A percentile compares a stretch with the other conserved stretches of the same genome.
Evolutionary conservation across 2,113 vertebrate species (phyloP).

Genomic region (Gila orcuttii): DNA sequence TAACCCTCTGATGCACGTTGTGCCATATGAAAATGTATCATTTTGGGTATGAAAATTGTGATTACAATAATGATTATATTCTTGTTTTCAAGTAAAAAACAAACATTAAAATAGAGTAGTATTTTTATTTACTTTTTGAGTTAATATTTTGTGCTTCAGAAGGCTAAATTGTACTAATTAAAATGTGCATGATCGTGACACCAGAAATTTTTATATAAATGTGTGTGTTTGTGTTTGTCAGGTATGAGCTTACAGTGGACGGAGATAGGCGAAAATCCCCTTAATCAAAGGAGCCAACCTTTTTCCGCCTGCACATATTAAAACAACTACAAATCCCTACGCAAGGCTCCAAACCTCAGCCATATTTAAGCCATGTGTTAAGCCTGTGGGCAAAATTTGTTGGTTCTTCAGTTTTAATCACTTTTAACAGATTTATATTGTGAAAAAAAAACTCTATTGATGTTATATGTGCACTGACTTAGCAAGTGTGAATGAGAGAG

Average conservation of each 20-base stretch:
- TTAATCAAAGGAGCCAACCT: slow-evolving; percentile 19
- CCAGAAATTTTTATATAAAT: not conserved
- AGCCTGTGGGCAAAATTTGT: slow-evolving; percentile 4
- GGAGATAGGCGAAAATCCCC: slow-evolving; percentile 72
- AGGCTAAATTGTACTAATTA: not conserved
- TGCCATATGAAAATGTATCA: not conserved
- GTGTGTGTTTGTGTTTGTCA: slow-evolving; percentile 60
- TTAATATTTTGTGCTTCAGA: not conserved
- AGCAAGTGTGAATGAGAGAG: slow-evolving; percentile 16
- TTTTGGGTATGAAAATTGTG: too few relatives aligned
- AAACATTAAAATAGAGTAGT: not conserved
- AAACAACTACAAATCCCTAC: slow-evolving; percentile 26
- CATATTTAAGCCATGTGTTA: slow-evolving; percentile 39
- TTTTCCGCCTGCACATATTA: not conserved
- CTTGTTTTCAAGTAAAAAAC: not conserved
- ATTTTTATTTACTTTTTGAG: not conserved
- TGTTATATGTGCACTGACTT: slow-evolving; percentile 24
- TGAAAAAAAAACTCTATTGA: not conserved
- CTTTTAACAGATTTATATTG: slow-evolving; percentile 23
- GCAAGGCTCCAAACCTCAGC: slow-evolving; percentile 32
- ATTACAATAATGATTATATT: not conserved
- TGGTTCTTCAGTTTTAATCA: not conserved
- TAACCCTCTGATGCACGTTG: not conserved
- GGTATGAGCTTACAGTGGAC: slow-evolving; percentile 93
- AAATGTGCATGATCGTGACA: slow-evolving; percentile 22